Conservation (phyloP, 2,797 vertebrate species). For the Dendrocincla tyrannina region DNA sequence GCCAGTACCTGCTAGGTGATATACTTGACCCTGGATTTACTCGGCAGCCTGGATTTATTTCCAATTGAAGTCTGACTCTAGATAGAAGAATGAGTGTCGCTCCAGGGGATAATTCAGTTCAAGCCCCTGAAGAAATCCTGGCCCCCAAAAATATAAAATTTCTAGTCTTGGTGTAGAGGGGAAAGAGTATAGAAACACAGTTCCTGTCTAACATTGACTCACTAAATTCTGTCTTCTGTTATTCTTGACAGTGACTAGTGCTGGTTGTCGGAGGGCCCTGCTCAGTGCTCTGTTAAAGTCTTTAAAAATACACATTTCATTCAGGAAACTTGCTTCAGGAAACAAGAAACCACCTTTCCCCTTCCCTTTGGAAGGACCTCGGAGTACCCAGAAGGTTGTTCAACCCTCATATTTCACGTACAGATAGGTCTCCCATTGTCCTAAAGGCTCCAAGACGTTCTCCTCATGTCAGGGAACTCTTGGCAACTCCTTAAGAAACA, state of each 20-base stretch:
- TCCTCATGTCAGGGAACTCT: not conserved
- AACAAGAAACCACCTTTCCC: not conserved
- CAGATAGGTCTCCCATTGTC: not conserved
- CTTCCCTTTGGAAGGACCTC: not conserved
- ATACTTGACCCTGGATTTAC: constrained; percentile 23
- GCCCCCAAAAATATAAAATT: not conserved
- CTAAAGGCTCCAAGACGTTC: not conserved
- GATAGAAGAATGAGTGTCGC: not conserved
- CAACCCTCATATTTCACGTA: not conserved
- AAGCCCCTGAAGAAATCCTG: not conserved
- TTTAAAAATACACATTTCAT: not conserved
- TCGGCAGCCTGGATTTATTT: constrained; percentile 39
- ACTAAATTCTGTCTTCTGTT: not conserved
- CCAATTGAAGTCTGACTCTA: not conserved
- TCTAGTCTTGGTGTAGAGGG: not conserved
- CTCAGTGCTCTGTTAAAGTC: not conserved
- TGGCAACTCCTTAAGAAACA: constrained; percentile 16
- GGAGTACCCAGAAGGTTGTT: not conserved
- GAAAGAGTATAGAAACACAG: not conserved
- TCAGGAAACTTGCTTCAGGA: not conserved
- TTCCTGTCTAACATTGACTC: not conserved
- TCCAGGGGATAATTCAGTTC: not conserved
- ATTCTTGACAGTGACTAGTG: not conserved
- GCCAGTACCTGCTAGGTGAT: not conserved
- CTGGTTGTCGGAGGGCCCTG: not conserved